Percentiles rank a stretch among this genome's conserved stretches.
Conservation (phyloP, 2,113 vertebrate species). For the Eulemur macaco region DNA sequence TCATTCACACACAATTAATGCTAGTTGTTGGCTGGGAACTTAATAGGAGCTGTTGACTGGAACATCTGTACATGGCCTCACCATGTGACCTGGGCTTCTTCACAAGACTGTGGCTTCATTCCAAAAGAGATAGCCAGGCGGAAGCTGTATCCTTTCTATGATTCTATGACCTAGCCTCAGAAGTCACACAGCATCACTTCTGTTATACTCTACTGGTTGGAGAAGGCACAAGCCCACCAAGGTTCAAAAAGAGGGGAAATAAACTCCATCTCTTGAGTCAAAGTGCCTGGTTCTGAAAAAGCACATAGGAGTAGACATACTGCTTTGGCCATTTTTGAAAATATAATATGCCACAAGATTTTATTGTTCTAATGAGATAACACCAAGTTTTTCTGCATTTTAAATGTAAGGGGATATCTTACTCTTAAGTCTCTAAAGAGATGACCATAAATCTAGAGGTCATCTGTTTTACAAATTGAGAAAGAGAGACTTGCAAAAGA, state of each 20-base stretch:
- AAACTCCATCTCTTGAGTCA: neutral
- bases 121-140: neutral
- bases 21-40: neutral
- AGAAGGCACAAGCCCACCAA: neutral
- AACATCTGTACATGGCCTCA: neutral
- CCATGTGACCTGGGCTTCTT: neutral
- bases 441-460: neutral
- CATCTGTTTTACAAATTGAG: neutral
- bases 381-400: neutral
- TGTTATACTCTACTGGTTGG: neutral
- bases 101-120: neutral
- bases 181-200: neutral
- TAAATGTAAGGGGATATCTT: neutral
- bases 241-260: neutral
- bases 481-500: neutral
- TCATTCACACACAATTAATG: neutral
- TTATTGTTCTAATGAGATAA: conserved; percentile 9
- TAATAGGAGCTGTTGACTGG: neutral
- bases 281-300: neutral
- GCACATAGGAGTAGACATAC: neutral
- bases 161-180: neutral
- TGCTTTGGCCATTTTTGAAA: neutral
- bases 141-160: neutral
- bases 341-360: neutral
- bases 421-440: neutral